Percentiles rank a stretch among this genome's conserved stretches.
These are phyloP conservation scores for Cancer borealis DNA, from an alignment of 2,888 invertebrate genomes.

Conservation along the genomic window DNA sequence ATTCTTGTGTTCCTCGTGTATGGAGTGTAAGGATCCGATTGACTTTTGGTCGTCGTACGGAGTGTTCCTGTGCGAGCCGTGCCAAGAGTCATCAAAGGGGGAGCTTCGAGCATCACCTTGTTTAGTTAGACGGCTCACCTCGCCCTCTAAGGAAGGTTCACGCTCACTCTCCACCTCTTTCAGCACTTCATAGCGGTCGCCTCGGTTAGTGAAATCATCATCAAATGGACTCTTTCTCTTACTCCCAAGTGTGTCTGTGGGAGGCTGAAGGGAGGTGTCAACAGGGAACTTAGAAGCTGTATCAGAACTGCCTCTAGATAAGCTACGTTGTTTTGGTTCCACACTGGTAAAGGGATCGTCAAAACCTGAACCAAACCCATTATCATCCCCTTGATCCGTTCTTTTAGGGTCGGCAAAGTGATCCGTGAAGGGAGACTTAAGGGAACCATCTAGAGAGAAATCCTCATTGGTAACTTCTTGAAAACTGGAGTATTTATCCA, in stretches of 20 bases:
- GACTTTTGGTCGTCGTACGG: constrained; percentile 76
- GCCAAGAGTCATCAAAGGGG: constrained; percentile 76
- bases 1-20: constrained; percentile 69
- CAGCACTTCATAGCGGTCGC: constrained; percentile 76
- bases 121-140: constrained; percentile 71
- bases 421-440: constrained; percentile 75
- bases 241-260: constrained; percentile 50
- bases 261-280: constrained; percentile 66
- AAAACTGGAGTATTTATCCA: constrained; percentile 68
- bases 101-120: constrained; percentile 67
- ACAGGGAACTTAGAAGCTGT: constrained; percentile 46
- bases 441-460: constrained; percentile 59
- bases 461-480: constrained; percentile 63
- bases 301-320: constrained; percentile 63
- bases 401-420: constrained; percentile 70
- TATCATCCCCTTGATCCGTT: constrained; percentile 62
- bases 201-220: constrained; percentile 75
- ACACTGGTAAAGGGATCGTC: constrained; percentile 74
- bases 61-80: constrained; percentile 74
- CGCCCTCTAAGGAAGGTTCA: constrained; percentile 72
- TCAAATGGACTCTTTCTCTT: constrained; percentile 77
- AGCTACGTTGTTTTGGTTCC: constrained; percentile 62
- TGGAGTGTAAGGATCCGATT: constrained; percentile 74
- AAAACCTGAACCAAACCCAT: constrained; percentile 68
- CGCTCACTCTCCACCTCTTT: constrained; percentile 76